Conservation (phyloP, 2,113 vertebrate species). For the Nibea coibor region DNA sequence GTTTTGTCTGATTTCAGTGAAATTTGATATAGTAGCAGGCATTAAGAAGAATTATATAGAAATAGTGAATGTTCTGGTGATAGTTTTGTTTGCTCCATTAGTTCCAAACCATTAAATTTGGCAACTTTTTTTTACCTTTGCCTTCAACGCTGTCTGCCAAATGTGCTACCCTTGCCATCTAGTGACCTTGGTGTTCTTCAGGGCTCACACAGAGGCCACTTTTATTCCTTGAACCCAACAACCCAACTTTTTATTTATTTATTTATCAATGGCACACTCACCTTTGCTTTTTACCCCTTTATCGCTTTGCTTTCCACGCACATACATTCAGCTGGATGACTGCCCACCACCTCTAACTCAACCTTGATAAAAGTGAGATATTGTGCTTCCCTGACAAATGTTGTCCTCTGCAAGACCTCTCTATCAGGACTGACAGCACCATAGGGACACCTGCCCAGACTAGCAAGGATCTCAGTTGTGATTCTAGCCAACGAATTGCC, state of each 20-base stretch:
- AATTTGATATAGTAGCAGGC: no score
- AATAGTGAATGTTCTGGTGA: no score
- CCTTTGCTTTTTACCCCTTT: slow-evolving; percentile 12
- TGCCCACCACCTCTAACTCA: slow-evolving; percentile 38
- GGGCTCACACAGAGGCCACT: background rate
- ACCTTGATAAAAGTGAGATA: slow-evolving; percentile 52
- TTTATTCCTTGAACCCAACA: background rate
- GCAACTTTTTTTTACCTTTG: background rate
- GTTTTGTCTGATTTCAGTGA: no score
- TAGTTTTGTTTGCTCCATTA: no score
- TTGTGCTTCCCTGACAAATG: slow-evolving; percentile 52
- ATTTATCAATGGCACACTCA: background rate
- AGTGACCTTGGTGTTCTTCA: background rate
- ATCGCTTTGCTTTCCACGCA: slow-evolving; percentile 24
- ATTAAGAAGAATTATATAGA: no score
- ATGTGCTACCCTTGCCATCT: background rate
- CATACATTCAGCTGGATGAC: slow-evolving; percentile 17
- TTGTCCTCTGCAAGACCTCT: slow-evolving; percentile 43
- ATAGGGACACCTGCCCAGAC: slow-evolving; percentile 47
- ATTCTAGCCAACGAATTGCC: slow-evolving; percentile 11
- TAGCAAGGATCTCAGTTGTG: slow-evolving; percentile 27
- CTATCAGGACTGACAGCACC: slow-evolving; percentile 47
- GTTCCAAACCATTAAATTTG: background rate
- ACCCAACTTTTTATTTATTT: background rate
- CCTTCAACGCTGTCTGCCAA: background rate